Evolutionary conservation across 1,140 invertebrate genomes (phyloP).

Genomic region (Hestina assimilis): DNA sequence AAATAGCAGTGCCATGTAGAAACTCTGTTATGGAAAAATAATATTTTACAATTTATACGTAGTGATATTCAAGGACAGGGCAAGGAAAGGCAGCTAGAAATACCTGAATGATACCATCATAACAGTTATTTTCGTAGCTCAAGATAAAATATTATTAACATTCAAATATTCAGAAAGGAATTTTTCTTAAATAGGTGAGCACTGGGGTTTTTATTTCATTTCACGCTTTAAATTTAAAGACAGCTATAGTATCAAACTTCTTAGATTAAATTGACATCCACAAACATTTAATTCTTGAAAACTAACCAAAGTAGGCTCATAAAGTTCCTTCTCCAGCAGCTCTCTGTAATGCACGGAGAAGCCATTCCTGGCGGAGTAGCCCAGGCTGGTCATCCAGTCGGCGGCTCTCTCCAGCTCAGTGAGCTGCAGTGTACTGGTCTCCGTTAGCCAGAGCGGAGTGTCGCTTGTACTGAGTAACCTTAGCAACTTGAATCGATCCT

Average conservation of each 20-base stretch:
- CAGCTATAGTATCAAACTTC: too few relatives aligned
- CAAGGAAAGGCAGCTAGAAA: background rate
- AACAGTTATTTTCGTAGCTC: background rate
- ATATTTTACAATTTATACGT: too few relatives aligned
- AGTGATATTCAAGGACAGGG: too few relatives aligned
- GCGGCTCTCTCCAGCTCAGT: constrained; percentile 52
- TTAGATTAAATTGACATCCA: too few relatives aligned
- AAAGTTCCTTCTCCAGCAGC: constrained; percentile 51
- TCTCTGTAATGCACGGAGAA: constrained; percentile 63
- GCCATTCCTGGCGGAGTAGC: constrained; percentile 58
- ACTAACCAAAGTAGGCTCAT: constrained; percentile 59
- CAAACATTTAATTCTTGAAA: too few relatives aligned
- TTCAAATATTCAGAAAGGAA: too few relatives aligned
- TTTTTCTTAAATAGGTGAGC: too few relatives aligned
- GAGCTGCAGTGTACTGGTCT: constrained; percentile 30
- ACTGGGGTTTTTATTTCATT: too few relatives aligned
- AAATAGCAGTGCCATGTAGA: constrained; percentile 71
- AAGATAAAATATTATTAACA: background rate
- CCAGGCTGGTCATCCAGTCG: constrained; percentile 62
- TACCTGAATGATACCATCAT: too few relatives aligned
- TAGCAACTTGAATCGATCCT: constrained; percentile 46
- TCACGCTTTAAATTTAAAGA: too few relatives aligned
- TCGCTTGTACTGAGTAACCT: constrained; percentile 39
- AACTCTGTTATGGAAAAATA: constrained; percentile 41
- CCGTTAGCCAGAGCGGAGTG: constrained; percentile 64